phyloP scores from a whole-genome alignment of 2,888 invertebrate species.

The Leptarthrus brevirostris region DNA sequence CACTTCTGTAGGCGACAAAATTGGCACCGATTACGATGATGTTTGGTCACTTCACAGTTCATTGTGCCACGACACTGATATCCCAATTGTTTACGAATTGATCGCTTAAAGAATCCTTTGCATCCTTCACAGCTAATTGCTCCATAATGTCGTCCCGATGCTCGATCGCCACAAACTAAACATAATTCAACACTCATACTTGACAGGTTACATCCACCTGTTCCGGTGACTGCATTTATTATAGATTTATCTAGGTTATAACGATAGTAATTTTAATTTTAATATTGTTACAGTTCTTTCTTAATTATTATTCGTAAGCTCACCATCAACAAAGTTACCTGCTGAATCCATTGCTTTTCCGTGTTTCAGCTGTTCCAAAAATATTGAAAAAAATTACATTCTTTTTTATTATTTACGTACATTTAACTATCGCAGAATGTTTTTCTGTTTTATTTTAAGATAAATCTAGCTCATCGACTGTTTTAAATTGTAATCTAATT shows the following conservation, averaged over 20 bases:
- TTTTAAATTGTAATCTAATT: too few species aligned
- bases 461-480: too few species aligned
- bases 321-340: conserved; percentile 25
- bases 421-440: too few species aligned
- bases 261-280: background rate
- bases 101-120: conserved; percentile 98
- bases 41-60: conserved; percentile 98
- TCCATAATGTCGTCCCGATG: conserved; percentile 95
- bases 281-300: background rate
- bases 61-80: conserved; percentile 96
- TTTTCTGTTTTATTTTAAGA: too few species aligned
- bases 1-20: conserved; percentile 98
- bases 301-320: background rate
- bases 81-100: conserved; percentile 95
- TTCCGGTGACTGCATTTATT: background rate
- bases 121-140: conserved; percentile 93
- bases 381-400: too few species aligned
- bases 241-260: conserved; percentile 6
- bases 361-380: too few species aligned
- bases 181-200: conserved; percentile 77
- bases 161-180: conserved; percentile 95
- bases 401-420: too few species aligned
- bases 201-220: conserved; percentile 47
- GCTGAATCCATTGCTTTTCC: conserved; percentile 25
- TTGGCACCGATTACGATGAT: conserved; percentile 98